A percentile compares a stretch with the other conserved stretches of the same genome.
Conservation (phyloP, 2,797 vertebrate species). For the Morus bassanus region DNA sequence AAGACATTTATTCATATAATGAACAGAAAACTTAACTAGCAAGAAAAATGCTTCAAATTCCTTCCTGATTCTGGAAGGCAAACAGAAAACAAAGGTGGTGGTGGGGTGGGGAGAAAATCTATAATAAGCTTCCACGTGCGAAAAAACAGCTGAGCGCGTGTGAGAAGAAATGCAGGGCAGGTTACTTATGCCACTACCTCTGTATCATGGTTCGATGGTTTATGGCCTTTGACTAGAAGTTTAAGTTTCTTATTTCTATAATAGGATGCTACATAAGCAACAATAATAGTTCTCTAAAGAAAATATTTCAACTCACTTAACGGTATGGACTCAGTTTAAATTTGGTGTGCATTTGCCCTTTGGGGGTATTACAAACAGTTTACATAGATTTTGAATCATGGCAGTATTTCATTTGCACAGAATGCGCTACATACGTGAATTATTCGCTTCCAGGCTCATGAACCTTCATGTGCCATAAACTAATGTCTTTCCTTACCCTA, state of each 20-base stretch:
- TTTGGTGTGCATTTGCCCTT: background rate
- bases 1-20: background rate
- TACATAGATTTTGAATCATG: background rate
- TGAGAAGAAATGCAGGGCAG: background rate
- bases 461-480: background rate
- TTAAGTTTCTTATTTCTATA: background rate
- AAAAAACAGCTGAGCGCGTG: background rate
- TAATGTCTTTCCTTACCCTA: background rate
- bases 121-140: background rate
- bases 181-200: background rate
- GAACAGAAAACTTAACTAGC: background rate
- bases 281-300: background rate
- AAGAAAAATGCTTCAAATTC: background rate
- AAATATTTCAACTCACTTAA: background rate
- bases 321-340: background rate
- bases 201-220: background rate
- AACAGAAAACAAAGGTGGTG: background rate
- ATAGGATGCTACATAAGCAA: background rate
- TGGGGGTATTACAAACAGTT: background rate
- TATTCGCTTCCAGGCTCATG: background rate
- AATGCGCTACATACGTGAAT: background rate
- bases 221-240: background rate
- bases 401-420: background rate
- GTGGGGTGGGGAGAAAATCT: background rate
- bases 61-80: background rate